Percentiles rank a stretch among this genome's conserved stretches.
Evolutionary conservation across 2,113 vertebrate genomes (phyloP).

Genomic region (Mus spicilegus): DNA sequence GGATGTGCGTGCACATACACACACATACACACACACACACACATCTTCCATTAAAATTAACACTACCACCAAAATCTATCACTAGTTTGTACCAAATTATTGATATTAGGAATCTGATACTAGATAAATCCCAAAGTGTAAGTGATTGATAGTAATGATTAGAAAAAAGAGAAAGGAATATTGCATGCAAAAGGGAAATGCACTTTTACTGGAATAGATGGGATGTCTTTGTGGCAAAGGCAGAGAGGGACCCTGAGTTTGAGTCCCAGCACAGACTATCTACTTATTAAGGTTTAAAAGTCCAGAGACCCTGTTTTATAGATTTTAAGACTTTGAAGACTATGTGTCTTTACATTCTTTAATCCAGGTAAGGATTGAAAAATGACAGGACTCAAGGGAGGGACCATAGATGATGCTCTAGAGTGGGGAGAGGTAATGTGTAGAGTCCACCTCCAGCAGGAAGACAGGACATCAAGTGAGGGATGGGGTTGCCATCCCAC

Average conservation of each 20-base stretch:
- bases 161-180: background rate
- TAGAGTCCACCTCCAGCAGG: too few relatives aligned
- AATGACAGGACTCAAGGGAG: background rate
- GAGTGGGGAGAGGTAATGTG: too few relatives aligned
- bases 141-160: background rate
- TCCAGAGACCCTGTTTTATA: background rate
- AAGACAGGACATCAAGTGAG: too few relatives aligned
- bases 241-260: background rate
- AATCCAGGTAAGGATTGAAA: background rate
- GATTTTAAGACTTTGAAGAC: background rate
- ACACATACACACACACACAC: too few relatives aligned
- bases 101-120: background rate
- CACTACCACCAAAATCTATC: background rate
- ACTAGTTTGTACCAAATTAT: background rate
- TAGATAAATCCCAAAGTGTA: background rate
- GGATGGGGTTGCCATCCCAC: too few relatives aligned
- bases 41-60: background rate
- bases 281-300: background rate
- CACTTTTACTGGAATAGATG: background rate
- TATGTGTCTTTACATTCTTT: background rate
- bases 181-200: background rate
- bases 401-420: too few relatives aligned
- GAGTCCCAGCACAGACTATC: background rate
- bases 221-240: too few relatives aligned
- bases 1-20: too few relatives aligned